Conservation (phyloP, 2,113 vertebrate species). For the Oncorhynchus clarkii region DNA sequence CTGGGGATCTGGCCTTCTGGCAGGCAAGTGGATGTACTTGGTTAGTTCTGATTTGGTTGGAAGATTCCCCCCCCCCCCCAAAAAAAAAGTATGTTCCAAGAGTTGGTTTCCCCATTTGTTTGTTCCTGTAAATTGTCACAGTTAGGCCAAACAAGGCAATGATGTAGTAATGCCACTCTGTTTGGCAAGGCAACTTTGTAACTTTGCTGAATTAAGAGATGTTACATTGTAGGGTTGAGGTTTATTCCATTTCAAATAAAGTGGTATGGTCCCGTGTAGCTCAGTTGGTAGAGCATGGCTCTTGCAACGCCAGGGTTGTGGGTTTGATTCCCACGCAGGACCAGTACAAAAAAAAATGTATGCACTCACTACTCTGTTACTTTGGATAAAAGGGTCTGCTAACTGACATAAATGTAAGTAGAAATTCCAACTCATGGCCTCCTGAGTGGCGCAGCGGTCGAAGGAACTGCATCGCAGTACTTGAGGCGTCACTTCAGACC, state of each 20-base stretch:
- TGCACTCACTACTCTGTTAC: too few species aligned
- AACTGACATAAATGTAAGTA: background rate
- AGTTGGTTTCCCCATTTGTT: slow-evolving; percentile 4
- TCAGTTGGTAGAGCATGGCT: too few species aligned
- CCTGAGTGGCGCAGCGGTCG: too few species aligned
- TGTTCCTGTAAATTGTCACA: background rate
- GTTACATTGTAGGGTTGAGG: background rate
- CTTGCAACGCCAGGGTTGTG: too few species aligned
- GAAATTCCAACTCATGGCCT: too few species aligned
- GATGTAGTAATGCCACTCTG: too few species aligned
- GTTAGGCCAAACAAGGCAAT: background rate
- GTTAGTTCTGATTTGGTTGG: slow-evolving; percentile 44
- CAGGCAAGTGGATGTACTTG: slow-evolving; percentile 45
- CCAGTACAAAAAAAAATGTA: too few species aligned
- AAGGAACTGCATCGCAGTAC: too few species aligned
- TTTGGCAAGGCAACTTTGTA: background rate
- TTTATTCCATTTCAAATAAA: background rate
- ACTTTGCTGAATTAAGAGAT: background rate
- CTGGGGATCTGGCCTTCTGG: background rate
- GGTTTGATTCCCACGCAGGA: too few species aligned
- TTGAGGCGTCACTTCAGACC: too few species aligned
- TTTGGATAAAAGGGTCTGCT: background rate
- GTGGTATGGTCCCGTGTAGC: too few species aligned
- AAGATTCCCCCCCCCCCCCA: slow-evolving; percentile 19
- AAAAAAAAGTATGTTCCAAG: slow-evolving; percentile 23